Conservation (phyloP, 2,888 invertebrate species). For the Nezara viridula region DNA sequence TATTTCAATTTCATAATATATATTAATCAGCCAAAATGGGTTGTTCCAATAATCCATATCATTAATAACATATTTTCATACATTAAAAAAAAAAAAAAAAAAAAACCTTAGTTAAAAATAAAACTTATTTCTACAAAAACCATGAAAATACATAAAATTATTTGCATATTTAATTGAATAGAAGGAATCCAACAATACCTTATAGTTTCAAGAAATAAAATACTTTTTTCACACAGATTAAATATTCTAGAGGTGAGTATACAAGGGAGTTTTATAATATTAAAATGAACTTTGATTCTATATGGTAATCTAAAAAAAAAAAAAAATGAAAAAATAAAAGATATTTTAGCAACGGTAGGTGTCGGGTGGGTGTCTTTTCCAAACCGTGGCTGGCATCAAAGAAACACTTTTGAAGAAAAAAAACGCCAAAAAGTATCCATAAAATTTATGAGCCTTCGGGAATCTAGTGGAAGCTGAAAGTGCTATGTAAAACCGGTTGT, state of each 20-base stretch:
- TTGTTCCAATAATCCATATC: no score
- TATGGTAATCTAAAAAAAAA: neutral
- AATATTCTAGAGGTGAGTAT: neutral
- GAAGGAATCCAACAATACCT: neutral
- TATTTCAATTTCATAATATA: no score
- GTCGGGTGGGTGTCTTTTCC: conserved; percentile 14
- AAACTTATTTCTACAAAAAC: no score
- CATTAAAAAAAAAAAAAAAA: no score
- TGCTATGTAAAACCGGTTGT: neutral
- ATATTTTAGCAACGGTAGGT: neutral
- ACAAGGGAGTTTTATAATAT: neutral
- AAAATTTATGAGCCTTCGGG: neutral
- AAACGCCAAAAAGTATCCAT: neutral
- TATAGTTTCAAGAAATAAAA: neutral
- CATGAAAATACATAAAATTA: no score
- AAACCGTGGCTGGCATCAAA: neutral
- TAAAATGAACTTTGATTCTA: neutral
- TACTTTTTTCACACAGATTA: neutral
- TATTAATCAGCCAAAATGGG: no score
- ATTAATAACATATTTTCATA: no score
- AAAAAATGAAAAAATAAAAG: neutral
- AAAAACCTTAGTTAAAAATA: no score
- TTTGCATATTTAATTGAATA: neutral
- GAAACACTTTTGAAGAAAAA: neutral
- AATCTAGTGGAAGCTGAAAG: neutral